A percentile compares a stretch with the other conserved stretches of the same genome.
Evolutionary conservation across 2,888 invertebrate species (phyloP).

Genomic region (Plutella xylostella): DNA sequence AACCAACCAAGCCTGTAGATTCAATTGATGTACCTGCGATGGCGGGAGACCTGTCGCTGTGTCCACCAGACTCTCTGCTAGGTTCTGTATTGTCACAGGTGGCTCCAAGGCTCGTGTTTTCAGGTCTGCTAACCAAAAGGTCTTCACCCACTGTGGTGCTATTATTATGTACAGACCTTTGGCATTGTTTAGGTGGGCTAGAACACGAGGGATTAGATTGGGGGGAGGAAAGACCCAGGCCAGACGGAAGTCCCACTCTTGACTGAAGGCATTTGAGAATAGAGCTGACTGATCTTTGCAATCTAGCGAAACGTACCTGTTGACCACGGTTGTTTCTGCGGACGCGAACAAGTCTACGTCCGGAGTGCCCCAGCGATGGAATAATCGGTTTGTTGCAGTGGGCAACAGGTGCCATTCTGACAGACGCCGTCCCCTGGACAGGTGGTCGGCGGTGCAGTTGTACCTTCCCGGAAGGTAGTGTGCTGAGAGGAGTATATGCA

Average conservation of each 20-base stretch:
- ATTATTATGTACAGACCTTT: slow-evolving; percentile 20
- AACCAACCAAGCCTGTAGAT: slow-evolving; percentile 4
- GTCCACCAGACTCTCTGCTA: slow-evolving; percentile 1
- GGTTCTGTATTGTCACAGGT: neutral
- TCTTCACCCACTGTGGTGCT: slow-evolving; percentile 20
- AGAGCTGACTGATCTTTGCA: slow-evolving; percentile 8
- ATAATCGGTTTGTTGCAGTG: slow-evolving; percentile 6
- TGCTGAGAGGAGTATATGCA: neutral
- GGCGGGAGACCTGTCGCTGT: neutral
- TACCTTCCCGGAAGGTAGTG: slow-evolving; percentile 10
- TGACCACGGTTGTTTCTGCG: slow-evolving; percentile 5
- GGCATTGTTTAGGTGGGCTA: slow-evolving; percentile 18
- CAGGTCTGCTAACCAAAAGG: slow-evolving; percentile 14
- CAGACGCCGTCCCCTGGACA: slow-evolving; percentile 11
- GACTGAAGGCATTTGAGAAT: slow-evolving; percentile 19
- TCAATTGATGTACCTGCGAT: neutral
- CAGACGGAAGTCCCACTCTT: slow-evolving; percentile 15
- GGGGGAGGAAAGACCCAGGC: slow-evolving; percentile 24
- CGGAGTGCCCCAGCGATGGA: slow-evolving; percentile 10
- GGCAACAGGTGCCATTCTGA: slow-evolving; percentile 20
- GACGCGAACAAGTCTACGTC: slow-evolving; percentile 11
- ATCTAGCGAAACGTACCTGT: slow-evolving; percentile 8
- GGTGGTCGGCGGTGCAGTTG: slow-evolving; percentile 3
- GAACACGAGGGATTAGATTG: slow-evolving; percentile 18
- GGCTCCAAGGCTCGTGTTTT: neutral